Evolutionary conservation across 2,113 vertebrate genomes (phyloP).

Genomic region (Dromiciops gliroides): DNA sequence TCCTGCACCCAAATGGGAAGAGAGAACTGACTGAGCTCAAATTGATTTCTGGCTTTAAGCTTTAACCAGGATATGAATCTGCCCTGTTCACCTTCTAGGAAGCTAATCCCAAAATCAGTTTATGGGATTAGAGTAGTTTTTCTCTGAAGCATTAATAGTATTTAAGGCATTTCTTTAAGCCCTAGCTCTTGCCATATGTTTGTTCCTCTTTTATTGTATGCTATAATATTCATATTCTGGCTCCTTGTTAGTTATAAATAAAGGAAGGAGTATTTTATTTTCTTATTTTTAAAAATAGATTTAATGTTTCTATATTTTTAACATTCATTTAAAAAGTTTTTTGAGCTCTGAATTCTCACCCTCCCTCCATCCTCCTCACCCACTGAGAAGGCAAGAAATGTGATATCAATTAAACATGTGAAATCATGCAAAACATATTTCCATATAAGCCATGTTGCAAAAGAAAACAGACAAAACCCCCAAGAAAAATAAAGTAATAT

Average conservation of each 20-base stretch:
- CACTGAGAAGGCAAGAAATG: not conserved
- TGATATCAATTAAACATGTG: not conserved
- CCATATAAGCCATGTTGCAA: not conserved
- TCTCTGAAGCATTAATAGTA: constrained; percentile 54
- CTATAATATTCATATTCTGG: constrained; percentile 32
- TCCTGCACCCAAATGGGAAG: constrained; percentile 9
- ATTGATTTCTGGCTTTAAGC: constrained; percentile 49
- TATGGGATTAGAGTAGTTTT: constrained; percentile 61
- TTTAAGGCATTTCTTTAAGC: constrained; percentile 65
- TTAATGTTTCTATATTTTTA: not conserved
- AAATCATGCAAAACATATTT: not conserved
- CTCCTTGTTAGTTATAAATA: constrained; percentile 14
- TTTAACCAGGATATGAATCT: constrained; percentile 63
- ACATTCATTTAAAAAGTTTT: not conserved
- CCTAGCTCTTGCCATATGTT: constrained; percentile 31
- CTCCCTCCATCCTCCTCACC: not conserved
- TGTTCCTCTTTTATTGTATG: constrained; percentile 28
- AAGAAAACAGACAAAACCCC: not conserved
- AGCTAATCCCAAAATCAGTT: constrained; percentile 68
- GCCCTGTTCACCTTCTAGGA: constrained; percentile 59
- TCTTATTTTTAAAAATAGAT: constrained; percentile 10
- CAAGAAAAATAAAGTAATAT: not conserved
- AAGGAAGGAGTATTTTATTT: not conserved
- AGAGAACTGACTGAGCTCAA: constrained; percentile 49
- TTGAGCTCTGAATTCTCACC: not conserved